Evolutionary conservation across 1,140 invertebrate species (phyloP).

Genomic region (Propsilocerus akamusi): DNA sequence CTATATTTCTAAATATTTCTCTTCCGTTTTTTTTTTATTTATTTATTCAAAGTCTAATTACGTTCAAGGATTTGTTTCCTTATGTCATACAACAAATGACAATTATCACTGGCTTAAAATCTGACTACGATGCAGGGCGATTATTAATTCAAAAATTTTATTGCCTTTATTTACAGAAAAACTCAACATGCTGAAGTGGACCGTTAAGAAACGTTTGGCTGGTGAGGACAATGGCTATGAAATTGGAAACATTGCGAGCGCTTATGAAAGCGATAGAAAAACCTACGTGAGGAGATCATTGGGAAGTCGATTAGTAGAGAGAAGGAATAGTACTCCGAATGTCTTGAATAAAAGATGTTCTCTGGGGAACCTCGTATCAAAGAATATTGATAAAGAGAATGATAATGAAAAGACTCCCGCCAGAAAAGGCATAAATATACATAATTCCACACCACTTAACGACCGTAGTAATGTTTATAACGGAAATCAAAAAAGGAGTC

Average conservation of each 20-base stretch:
- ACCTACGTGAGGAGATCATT: background rate
- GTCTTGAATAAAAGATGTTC: too few relatives aligned
- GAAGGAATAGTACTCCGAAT: background rate
- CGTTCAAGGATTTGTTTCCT: too few relatives aligned
- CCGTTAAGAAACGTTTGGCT: background rate
- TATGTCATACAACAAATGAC: too few relatives aligned
- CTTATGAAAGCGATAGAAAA: background rate
- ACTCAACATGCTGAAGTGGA: slow-evolving; percentile 1
- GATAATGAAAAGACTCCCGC: background rate
- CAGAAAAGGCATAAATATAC: background rate
- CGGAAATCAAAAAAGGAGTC: background rate
- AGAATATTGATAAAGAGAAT: background rate
- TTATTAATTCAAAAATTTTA: too few relatives aligned
- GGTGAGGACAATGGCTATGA: background rate
- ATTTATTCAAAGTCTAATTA: too few relatives aligned
- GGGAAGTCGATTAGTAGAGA: background rate
- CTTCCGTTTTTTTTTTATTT: too few relatives aligned
- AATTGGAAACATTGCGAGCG: background rate
- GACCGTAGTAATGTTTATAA: background rate
- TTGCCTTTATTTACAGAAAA: too few relatives aligned
- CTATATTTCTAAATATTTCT: too few relatives aligned
- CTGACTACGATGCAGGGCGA: too few relatives aligned
- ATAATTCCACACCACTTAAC: background rate
- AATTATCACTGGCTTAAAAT: too few relatives aligned
- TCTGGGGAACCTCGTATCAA: too few relatives aligned